Percentiles rank a stretch among this genome's conserved stretches.
Conservation (phyloP, 2,113 vertebrate species). For the Emydura subglobosa region DNA sequence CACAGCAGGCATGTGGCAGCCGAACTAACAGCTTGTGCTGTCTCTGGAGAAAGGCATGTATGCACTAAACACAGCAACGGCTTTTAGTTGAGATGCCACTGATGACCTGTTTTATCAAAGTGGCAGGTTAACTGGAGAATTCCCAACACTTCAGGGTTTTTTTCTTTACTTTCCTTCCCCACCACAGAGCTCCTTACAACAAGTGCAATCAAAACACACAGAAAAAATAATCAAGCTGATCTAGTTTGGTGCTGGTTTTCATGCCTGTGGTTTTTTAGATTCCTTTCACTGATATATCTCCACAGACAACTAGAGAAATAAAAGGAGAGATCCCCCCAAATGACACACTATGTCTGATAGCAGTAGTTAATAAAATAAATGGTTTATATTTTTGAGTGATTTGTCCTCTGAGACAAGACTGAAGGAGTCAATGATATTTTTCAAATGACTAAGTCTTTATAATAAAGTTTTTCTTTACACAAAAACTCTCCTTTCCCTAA, state of each 20-base stretch:
- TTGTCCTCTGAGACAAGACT: background rate
- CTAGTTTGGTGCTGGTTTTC: background rate
- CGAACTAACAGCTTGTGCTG: background rate
- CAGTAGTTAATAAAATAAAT: background rate
- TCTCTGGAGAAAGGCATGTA: constrained; percentile 9
- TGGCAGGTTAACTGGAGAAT: background rate
- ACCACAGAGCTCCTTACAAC: background rate
- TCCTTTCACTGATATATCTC: rapidly evolving
- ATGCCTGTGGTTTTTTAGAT: background rate
- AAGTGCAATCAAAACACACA: background rate
- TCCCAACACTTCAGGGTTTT: background rate
- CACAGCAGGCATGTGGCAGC: background rate
- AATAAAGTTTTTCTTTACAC: background rate
- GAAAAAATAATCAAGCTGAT: background rate
- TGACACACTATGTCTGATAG: background rate
- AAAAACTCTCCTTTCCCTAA: background rate
- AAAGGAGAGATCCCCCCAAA: background rate
- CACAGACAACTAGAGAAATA: background rate
- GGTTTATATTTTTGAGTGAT: background rate
- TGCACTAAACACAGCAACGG: background rate
- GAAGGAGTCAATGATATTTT: background rate
- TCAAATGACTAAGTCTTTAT: background rate
- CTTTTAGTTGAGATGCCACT: constrained; percentile 38
- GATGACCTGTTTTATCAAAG: constrained; percentile 42
- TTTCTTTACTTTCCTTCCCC: background rate